These are phyloP conservation scores for Perccottus glenii DNA, from an alignment of 2,113 vertebrate genomes.

Conservation along the genomic window DNA sequence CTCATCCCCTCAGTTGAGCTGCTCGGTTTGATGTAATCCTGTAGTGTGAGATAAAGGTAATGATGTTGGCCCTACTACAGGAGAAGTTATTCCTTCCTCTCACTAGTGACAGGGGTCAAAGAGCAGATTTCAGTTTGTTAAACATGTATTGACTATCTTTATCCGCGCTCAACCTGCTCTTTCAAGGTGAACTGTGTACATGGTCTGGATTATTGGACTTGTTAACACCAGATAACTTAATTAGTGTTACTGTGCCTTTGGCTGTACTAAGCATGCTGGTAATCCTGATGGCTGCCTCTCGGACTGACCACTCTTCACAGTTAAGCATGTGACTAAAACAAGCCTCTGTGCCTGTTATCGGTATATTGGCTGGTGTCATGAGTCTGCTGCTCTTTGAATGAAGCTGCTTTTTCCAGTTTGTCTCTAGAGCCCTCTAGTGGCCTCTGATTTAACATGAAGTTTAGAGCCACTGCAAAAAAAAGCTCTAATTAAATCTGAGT, in stretches of 20 bases:
- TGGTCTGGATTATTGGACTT: neutral
- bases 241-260: neutral
- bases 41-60: conserved; percentile 39
- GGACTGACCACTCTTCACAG: conserved; percentile 19
- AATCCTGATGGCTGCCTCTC: conserved; percentile 15
- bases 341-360: conserved; percentile 20
- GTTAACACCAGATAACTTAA: neutral
- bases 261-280: conserved; percentile 34
- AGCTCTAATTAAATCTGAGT: conserved; percentile 20
- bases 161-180: conserved; percentile 9
- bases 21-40: conserved; percentile 54
- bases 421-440: conserved; percentile 59
- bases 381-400: conserved; percentile 16
- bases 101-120: conserved; percentile 27
- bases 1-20: conserved; percentile 1
- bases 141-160: conserved; percentile 12
- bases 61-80: conserved; percentile 45
- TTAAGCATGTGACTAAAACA: conserved; percentile 52
- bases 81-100: conserved; percentile 35
- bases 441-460: conserved; percentile 14
- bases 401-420: conserved; percentile 16
- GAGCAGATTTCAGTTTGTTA: conserved; percentile 31
- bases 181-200: neutral
- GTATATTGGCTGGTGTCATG: conserved; percentile 1
- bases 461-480: neutral